Evolutionary conservation across 2,888 invertebrate genomes (phyloP), one percentile per base, ranked within the genome.

Genomic region (Calephelis perditalis): DNA sequence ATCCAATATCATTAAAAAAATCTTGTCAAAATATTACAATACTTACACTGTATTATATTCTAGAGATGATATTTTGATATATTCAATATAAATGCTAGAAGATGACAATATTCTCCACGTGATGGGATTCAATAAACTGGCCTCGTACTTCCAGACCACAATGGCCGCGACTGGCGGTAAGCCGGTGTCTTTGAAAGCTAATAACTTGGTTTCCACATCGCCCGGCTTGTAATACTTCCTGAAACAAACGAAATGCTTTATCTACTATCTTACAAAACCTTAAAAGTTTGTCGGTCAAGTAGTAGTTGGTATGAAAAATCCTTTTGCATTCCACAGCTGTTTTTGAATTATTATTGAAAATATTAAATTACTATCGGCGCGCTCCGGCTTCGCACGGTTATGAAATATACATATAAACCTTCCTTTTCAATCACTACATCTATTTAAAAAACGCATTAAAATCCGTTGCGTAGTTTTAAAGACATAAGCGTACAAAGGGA

Each of bases 51-150:
- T 91, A 67, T 92, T 91, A 60, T 92, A 92, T 80, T 96, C 96
- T 70, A 96, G 86, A 10, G 94, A 94, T 55, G 95, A 94, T 46
- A 97, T 86, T 56, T 92, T 92, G 49, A 97, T 82, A 65, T 93
- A 93, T 62, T 94, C 94, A 57, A 97, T 84, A 75, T 94, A 95
- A 60, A 96, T 93, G 66, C 94, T 92, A 0, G 97, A 95, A 6
- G 93, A 93, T 61, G 94, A 92, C 8, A 96, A 81, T 46, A 96
- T 81, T 62, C 97, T 91, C 96, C 97, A 97, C 0, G 96, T 96
- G 67, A 96, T 92, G 0, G 96, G 96, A 81, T 96, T 97, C 70
- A 96, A 92, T 35, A 95, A 79, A 65, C 94, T 96, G 4, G 94
- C 94, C 71, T 94, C 93, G 71, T 95, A 96, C 71, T 94, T 94